A percentile compares a stretch with the other conserved stretches of the same genome.
Evolutionary conservation across 2,888 invertebrate genomes (phyloP).

Genomic region (Lamellibrachia columna): DNA sequence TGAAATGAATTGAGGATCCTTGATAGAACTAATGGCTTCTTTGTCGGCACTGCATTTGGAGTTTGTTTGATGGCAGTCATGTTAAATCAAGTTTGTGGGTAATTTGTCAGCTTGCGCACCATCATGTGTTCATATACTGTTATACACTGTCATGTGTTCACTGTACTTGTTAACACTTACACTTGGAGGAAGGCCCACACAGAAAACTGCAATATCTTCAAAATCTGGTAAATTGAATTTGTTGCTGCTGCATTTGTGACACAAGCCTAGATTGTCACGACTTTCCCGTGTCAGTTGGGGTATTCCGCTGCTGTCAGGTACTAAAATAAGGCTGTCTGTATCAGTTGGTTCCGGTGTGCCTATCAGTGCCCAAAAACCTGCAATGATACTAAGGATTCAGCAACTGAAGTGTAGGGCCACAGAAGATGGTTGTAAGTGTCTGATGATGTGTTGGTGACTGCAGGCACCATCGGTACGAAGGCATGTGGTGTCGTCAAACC

Average conservation of each 20-base stretch:
- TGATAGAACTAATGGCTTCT: not conserved
- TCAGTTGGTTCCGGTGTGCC: too few species aligned
- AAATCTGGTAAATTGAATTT: too few species aligned
- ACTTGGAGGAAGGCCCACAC: too few species aligned
- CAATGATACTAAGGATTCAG: too few species aligned
- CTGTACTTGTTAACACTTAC: too few species aligned
- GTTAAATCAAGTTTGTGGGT: too few species aligned
- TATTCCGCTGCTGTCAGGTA: not conserved
- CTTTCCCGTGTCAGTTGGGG: not conserved
- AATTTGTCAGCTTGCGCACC: too few species aligned
- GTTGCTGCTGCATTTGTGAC: not conserved
- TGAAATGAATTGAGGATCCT: not conserved
- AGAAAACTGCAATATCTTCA: too few species aligned
- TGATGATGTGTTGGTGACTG: not conserved
- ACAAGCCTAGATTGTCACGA: not conserved
- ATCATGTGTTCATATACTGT: too few species aligned
- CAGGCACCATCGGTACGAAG: conserved; percentile 10
- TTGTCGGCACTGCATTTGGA: not conserved
- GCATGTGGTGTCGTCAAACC: not conserved
- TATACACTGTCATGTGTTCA: too few species aligned
- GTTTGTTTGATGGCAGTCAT: not conserved
- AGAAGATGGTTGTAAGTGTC: not conserved
- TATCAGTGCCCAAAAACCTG: too few species aligned
- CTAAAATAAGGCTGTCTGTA: not conserved
- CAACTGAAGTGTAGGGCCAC: too few species aligned